Conservation (phyloP, 2,888 invertebrate genomes). For the Amblyjoppa proteus region DNA sequence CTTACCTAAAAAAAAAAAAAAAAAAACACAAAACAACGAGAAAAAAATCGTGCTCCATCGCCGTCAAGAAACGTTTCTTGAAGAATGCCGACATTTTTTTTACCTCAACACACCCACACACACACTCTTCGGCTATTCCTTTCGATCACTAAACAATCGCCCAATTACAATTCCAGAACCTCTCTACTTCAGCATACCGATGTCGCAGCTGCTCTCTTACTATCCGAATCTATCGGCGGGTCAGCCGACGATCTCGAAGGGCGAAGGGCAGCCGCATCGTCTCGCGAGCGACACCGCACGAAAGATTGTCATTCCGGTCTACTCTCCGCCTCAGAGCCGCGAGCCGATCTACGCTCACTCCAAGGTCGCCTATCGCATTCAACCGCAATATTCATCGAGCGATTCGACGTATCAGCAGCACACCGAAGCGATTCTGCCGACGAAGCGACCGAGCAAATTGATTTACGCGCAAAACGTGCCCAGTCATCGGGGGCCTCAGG, state of each 20-base stretch:
- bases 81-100: too few relatives aligned
- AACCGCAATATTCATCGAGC: slow-evolving; percentile 72
- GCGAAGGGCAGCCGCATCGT: slow-evolving; percentile 72
- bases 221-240: slow-evolving; percentile 75
- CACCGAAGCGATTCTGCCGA: slow-evolving; percentile 71
- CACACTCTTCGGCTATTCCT: too few relatives aligned
- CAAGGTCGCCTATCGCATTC: slow-evolving; percentile 77
- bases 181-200: slow-evolving; percentile 79
- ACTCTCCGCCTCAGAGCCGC: slow-evolving; percentile 74
- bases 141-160: neutral
- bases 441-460: slow-evolving; percentile 73
- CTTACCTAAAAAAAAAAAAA: too few relatives aligned
- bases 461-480: slow-evolving; percentile 65
- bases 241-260: slow-evolving; percentile 68
- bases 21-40: too few relatives aligned
- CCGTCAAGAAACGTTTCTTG: too few relatives aligned
- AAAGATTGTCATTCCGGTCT: slow-evolving; percentile 77
- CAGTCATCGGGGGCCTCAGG: slow-evolving; percentile 53
- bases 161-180: slow-evolving; percentile 70
- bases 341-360: slow-evolving; percentile 71
- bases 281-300: slow-evolving; percentile 70
- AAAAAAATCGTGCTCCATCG: too few relatives aligned
- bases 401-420: slow-evolving; percentile 70
- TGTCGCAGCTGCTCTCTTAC: slow-evolving; percentile 78
- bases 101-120: too few relatives aligned